Base-by-base conservation (phyloP, 2,888 invertebrate species). In the Tipula vernalis region DNA sequence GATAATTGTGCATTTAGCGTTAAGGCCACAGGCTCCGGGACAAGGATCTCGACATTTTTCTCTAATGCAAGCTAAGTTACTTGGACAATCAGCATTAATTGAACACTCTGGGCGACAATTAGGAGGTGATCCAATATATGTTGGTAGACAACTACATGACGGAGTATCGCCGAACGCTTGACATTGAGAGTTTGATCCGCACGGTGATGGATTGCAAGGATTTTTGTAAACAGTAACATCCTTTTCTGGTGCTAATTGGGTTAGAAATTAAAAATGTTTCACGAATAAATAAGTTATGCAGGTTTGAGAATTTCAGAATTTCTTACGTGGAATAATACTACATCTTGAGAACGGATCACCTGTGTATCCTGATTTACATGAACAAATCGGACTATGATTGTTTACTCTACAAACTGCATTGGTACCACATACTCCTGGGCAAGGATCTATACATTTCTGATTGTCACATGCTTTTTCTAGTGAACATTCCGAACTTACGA, bases 361-460 rank as follows among this genome's bases (percentile, higher is more conserved):
- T 89, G 95, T 94, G 89, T 93, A 95, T 71, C 94, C 94, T 88
- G 90, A 91, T 83, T 92, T 92, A 89, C 97, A 97, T 87, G 93
- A 94, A 90, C 96, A 97, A 88, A 96, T 94, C 0, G 96, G 96
- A 88, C 94, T 94, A 90, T 96, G 96, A 89, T 96, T 95, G 83
- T 95, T 92, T 2, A 96, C 95, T 90, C 93, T 93, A 89, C 96
- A 96, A 88, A 94, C 93, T 3, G 96, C 94, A 89, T 94, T 94
- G 87, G 93, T 92, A 51, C 94, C 94, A 88, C 94, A 94, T 2
- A 93, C 91, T 42, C 92, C 93, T 0, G 93, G 92, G 88, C 95
- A 95, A 36, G 95, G 95, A 90, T 95, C 94, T 5, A 90, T 89
- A 89, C 95, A 95, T 91, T 94, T 94, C 88, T 93, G 93, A 89